Percentiles rank a stretch among this genome's conserved stretches.
Evolutionary conservation across 2,113 vertebrate species (phyloP).

Genomic region (Hystrix cristata): DNA sequence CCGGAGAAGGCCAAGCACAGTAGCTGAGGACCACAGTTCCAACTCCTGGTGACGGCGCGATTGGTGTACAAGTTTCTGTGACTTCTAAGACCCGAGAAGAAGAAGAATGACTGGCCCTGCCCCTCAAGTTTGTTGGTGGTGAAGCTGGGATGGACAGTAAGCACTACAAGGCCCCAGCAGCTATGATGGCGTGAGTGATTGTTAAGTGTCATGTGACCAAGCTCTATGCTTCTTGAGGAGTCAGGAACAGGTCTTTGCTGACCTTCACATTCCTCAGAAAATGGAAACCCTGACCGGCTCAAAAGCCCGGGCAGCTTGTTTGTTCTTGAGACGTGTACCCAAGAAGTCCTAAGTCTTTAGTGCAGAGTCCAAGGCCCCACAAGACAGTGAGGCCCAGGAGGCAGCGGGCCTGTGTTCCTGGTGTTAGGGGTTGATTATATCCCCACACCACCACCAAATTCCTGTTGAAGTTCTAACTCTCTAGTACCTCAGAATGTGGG

Average conservation of each 20-base stretch:
- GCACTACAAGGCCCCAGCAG: not conserved
- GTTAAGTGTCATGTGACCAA: not conserved
- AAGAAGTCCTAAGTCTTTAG: not conserved
- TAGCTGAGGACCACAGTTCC: not conserved
- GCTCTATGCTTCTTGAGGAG: not conserved
- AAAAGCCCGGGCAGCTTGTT: not conserved
- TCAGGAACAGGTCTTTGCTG: not conserved
- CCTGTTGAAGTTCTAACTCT: not conserved
- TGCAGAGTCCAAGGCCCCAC: not conserved
- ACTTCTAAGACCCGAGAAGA: not conserved
- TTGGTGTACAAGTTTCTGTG: not conserved
- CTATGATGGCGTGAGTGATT: fast-evolving
- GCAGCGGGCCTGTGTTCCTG: not conserved
- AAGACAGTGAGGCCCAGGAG: not conserved
- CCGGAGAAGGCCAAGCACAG: not conserved
- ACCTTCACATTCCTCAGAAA: not conserved
- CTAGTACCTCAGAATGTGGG: not conserved
- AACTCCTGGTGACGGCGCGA: not conserved
- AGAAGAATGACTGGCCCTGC: not conserved
- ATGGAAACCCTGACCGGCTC: not conserved
- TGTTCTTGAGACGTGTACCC: too few species aligned
- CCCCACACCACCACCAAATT: not conserved
- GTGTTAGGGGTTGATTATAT: fast-evolving
- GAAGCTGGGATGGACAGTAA: not conserved
- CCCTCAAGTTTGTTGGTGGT: not conserved